These are phyloP conservation scores for Shargacucullia verbasci DNA, from an alignment of 2,888 invertebrate genomes.

Conservation along the genomic window DNA sequence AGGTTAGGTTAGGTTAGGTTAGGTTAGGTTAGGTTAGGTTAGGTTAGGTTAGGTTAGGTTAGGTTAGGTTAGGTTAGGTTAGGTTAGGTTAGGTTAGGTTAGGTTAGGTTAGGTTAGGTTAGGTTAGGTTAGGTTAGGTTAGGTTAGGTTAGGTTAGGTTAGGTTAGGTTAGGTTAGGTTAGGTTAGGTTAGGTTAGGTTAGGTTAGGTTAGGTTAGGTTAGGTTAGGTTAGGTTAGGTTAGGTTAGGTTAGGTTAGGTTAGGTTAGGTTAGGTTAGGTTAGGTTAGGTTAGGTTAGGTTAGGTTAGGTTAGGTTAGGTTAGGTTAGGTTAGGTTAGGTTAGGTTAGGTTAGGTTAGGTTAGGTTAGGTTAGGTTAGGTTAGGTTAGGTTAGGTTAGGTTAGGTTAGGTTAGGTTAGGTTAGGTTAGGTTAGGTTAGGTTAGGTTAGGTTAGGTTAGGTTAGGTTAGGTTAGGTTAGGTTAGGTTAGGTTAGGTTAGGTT, in stretches of 20 bases:
- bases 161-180: conserved; percentile 28
- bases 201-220: conserved; percentile 32
- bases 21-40: conserved; percentile 31
- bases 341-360: conserved; percentile 26
- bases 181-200: conserved; percentile 30
- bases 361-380: conserved; percentile 28
- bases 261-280: conserved; percentile 32
- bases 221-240: conserved; percentile 31
- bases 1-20: conserved; percentile 32
- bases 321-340: conserved; percentile 21
- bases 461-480: conserved; percentile 27
- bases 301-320: conserved; percentile 31
- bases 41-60: conserved; percentile 28
- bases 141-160: conserved; percentile 31
- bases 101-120: conserved; percentile 34
- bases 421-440: conserved; percentile 21
- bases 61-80: conserved; percentile 32
- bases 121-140: conserved; percentile 33
- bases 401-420: conserved; percentile 26
- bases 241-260: conserved; percentile 31
- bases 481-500: conserved; percentile 27
- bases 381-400: conserved; percentile 28
- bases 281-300: conserved; percentile 35
- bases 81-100: conserved; percentile 33
- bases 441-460: conserved; percentile 27